Evolutionary conservation across 2,888 invertebrate species (phyloP).

Genomic region (Galerucella nymphaeae): DNA sequence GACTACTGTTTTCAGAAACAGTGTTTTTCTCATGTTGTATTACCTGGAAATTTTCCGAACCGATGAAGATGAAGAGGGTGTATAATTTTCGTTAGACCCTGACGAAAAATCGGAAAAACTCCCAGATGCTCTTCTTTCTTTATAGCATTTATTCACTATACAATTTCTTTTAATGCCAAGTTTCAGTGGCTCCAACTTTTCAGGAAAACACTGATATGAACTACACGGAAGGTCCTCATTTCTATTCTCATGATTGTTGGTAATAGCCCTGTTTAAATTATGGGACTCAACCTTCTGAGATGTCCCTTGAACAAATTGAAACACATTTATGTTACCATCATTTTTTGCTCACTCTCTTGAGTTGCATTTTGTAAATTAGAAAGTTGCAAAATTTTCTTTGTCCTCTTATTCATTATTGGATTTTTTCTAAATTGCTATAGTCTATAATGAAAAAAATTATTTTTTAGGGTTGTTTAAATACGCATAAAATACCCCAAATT

Average conservation of each 20-base stretch:
- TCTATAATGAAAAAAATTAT: not conserved
- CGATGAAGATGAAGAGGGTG: conserved; percentile 7
- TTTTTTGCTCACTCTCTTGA: conserved; percentile 1
- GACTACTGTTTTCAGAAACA: not conserved
- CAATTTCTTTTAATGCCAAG: conserved; percentile 1
- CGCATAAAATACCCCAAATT: not conserved
- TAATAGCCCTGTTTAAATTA: not conserved
- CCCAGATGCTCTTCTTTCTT: not conserved
- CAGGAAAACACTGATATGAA: not conserved
- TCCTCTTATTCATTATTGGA: conserved; percentile 1
- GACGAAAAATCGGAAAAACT: not conserved
- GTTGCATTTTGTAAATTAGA: not conserved
- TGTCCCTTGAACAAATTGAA: conserved; percentile 1
- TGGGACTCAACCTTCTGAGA: conserved; percentile 2
- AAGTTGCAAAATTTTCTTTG: not conserved
- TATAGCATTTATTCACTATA: conserved; percentile 4
- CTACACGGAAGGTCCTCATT: not conserved
- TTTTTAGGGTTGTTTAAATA: not conserved
- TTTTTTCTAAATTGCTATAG: not conserved
- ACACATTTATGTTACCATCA: conserved; percentile 4
- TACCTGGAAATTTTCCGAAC: not conserved
- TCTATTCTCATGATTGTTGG: not conserved
- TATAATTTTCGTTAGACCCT: conserved; percentile 3
- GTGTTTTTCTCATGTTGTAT: not conserved
- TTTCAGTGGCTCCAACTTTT: not conserved